Evolutionary conservation across 1,140 invertebrate genomes (phyloP).

Genomic region (Apis mellifera): DNA sequence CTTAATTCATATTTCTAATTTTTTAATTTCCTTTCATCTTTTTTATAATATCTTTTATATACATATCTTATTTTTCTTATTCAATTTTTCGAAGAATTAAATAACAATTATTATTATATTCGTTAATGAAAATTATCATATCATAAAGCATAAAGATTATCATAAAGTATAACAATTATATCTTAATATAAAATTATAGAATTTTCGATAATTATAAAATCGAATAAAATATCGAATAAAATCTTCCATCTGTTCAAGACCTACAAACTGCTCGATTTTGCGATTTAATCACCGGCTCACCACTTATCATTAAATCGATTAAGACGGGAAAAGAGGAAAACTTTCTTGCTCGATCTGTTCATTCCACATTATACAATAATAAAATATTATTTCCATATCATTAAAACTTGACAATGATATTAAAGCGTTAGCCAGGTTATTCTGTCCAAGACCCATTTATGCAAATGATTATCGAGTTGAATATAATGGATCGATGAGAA

Average conservation of each 20-base stretch:
- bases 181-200: too few species aligned
- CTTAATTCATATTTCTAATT: too few species aligned
- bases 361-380: constrained; percentile 8
- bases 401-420: constrained; percentile 30
- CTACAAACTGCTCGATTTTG: not conserved
- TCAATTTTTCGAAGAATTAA: too few species aligned
- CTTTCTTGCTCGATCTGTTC: not conserved
- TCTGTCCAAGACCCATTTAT: constrained; percentile 4
- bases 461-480: not conserved
- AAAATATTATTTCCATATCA: constrained; percentile 41
- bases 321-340: not conserved
- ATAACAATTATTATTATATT: too few species aligned
- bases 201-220: not conserved
- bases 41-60: too few species aligned
- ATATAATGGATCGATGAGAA: not conserved
- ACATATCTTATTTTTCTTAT: too few species aligned
- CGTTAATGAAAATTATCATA: too few species aligned
- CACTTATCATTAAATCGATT: constrained; percentile 21
- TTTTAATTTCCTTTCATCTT: too few species aligned
- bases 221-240: not conserved
- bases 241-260: not conserved
- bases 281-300: constrained; percentile 3
- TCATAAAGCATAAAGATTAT: too few species aligned
- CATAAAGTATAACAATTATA: too few species aligned
- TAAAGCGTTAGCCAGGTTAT: not conserved